Base-by-base conservation (phyloP, 2,888 invertebrate genomes). In the Leucophenga maculata region DNA sequence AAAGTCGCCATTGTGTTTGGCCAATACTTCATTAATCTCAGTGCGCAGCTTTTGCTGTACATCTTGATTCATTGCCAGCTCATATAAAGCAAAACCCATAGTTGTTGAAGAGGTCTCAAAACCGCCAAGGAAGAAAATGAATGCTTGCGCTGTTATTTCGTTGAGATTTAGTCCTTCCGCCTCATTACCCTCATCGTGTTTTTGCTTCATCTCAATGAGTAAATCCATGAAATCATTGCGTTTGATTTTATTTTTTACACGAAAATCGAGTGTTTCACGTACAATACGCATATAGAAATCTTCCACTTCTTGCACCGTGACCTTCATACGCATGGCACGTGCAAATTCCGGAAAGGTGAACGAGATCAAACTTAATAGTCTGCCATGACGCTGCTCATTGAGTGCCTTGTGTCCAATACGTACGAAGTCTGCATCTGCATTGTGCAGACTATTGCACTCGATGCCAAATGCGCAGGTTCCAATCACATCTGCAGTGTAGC, bases 121-220 rank as follows among this genome's bases (percentile, higher is more conserved):
- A 0, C 91, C 91, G 8, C 90, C 91, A 1, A 86, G 62, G 70
- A 90, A 90, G 75, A 92, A 91, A 0, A 90, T 85, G 55, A 91
- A 88, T 11, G 91, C 89, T 69, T 92, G 91, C 0, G 91, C 89
- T 0, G 90, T 87, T n/a, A 92, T 80, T 48, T 92, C 81, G 0
- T 90, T 87, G 9, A 90, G 83, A 3, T 76, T 83, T 20, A 84
- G 18, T 0, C 83, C 85, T 0, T 77, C 71, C 0, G 78, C 75
- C 0, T 80, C 66, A 50, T 85, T 0, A 72, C 80, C 8, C 67
- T 71, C 20, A 75, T 48, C 48, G 16, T 48, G 86, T 74, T 89
- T 79, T 6, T 83, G 80, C 46, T 90, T 78, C 57, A 87, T 73
- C 16, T 89, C 88, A 3, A 90, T 84, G 67, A 90, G 76, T 46